phyloP scores from a whole-genome alignment of 2,888 invertebrate genomes.

The Dryocosmus kuriphilus region DNA sequence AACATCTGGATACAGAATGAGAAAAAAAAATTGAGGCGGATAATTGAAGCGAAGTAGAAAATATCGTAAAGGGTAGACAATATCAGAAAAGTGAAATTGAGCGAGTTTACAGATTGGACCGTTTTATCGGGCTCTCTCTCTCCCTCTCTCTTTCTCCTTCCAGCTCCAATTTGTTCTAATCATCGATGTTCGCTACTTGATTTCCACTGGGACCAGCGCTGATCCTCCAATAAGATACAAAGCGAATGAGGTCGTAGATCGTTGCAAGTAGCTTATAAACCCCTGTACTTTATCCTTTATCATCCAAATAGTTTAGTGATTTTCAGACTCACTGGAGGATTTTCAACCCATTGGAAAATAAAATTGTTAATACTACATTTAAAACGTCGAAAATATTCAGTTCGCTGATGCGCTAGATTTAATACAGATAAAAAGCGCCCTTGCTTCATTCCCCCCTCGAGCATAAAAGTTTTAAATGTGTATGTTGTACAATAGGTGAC shows the following conservation, averaged over 20 bases:
- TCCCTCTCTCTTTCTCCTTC: conserved; percentile 26
- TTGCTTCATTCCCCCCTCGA: too few relatives aligned
- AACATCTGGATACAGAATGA: not conserved
- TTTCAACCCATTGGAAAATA: not conserved
- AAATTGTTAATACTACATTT: too few relatives aligned
- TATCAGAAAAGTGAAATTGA: conserved; percentile 69
- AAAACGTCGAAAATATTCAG: too few relatives aligned
- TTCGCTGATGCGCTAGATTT: too few relatives aligned
- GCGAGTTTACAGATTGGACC: conserved; percentile 64
- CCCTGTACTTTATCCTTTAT: conserved; percentile 8
- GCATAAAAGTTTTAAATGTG: too few relatives aligned
- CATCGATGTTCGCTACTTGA: conserved; percentile 64
- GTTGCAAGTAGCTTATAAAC: conserved; percentile 37
- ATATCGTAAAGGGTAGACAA: conserved; percentile 58
- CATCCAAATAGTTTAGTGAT: not conserved
- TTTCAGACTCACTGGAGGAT: not conserved
- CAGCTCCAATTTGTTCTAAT: conserved; percentile 70
- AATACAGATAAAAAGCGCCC: too few relatives aligned
- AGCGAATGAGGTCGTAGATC: conserved; percentile 35
- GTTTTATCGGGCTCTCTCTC: conserved; percentile 54
- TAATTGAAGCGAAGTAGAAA: conserved; percentile 61
- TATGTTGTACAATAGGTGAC: too few relatives aligned
- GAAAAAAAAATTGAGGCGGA: conserved; percentile 36
- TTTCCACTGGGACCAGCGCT: conserved; percentile 65
- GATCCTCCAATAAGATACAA: conserved; percentile 33